phyloP scores from a whole-genome alignment of 2,888 invertebrate species.

The Drosophila heteroneura region DNA sequence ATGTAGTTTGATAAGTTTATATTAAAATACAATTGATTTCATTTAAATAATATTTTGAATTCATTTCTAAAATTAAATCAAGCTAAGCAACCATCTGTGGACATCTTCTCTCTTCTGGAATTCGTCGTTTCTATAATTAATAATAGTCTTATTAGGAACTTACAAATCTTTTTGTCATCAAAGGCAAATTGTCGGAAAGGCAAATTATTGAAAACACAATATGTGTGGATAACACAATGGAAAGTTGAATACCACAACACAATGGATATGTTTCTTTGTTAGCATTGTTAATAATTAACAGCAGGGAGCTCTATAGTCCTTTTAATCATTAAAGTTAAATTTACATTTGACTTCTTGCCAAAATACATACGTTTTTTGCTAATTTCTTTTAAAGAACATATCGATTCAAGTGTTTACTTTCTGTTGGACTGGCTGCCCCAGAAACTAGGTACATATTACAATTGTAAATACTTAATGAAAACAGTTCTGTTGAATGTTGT shows the following conservation, averaged over 20 bases:
- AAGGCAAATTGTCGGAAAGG: not conserved
- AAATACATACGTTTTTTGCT: no score
- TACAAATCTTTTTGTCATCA: not conserved
- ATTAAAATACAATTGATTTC: not conserved
- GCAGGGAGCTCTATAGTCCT: not conserved
- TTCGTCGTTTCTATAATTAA: not conserved
- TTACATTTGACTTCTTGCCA: not conserved
- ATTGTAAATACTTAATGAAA: not conserved
- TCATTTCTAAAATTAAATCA: not conserved
- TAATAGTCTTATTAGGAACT: not conserved
- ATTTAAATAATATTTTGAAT: not conserved
- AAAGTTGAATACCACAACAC: not conserved
- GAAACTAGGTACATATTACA: not conserved
- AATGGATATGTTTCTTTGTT: not conserved
- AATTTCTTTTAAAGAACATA: not conserved
- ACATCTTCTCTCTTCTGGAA: not conserved
- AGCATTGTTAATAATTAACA: not conserved
- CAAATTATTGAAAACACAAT: not conserved
- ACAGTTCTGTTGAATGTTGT: not conserved
- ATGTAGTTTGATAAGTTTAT: not conserved
- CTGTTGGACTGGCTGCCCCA: not conserved
- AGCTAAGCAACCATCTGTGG: not conserved
- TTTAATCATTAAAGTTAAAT: not conserved
- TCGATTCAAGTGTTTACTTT: not conserved
- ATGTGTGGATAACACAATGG: not conserved